Conservation (phyloP, 2,797 vertebrate species). For the Gallirallus australis region DNA sequence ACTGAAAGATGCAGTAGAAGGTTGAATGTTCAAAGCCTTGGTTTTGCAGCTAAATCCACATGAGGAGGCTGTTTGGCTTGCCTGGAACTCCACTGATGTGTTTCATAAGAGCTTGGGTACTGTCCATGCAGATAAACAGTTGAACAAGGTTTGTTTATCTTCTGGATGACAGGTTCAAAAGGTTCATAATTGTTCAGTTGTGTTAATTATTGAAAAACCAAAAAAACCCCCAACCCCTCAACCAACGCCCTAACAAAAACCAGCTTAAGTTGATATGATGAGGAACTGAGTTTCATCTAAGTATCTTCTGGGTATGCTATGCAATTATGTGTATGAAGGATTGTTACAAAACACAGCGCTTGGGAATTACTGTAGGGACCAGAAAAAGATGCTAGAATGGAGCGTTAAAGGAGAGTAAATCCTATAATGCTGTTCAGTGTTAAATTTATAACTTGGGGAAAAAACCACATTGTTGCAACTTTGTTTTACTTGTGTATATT, state of each 20-base stretch:
- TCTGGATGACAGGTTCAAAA: slow-evolving; percentile 41
- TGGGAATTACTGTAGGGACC: background rate
- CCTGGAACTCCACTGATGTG: background rate
- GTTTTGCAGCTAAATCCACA: background rate
- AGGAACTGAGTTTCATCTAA: background rate
- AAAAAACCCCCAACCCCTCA: background rate
- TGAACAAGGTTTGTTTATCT: slow-evolving; percentile 47
- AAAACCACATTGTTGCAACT: background rate
- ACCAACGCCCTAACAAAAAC: too few relatives aligned
- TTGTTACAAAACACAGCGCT: background rate
- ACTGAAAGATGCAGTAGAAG: background rate
- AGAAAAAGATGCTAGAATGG: background rate
- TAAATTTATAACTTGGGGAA: background rate
- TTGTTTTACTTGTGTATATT: slow-evolving; percentile 51
- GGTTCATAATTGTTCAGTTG: background rate
- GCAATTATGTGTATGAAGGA: background rate
- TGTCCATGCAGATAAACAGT: background rate
- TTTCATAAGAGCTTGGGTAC: slow-evolving; percentile 24
- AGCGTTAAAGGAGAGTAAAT: background rate
- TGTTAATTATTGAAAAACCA: slow-evolving; percentile 32
- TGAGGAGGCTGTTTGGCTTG: slow-evolving; percentile 7
- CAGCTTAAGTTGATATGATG: background rate
- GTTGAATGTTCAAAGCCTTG: background rate
- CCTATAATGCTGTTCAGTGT: background rate
- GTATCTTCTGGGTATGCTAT: background rate